A percentile compares a stretch with the other conserved stretches of the same genome.
Conservation (phyloP, 2,797 vertebrate genomes). For the Myotis daubentonii region DNA sequence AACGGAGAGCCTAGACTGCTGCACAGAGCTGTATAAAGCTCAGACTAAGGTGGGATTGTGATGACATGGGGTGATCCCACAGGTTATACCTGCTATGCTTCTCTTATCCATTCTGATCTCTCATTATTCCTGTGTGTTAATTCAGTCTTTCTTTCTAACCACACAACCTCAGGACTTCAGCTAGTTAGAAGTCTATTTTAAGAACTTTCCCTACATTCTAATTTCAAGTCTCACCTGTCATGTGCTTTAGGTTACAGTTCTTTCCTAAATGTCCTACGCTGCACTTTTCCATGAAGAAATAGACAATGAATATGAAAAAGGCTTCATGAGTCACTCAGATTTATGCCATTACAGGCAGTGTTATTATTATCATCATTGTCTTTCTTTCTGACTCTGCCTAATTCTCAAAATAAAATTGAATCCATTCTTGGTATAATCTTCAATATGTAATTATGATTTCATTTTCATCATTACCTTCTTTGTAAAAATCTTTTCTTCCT, state of each 20-base stretch:
- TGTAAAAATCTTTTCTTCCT: not conserved
- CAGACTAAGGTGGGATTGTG: not conserved
- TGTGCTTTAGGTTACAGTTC: not conserved
- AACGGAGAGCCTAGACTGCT: not conserved
- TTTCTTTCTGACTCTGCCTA: not conserved
- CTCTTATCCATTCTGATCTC: not conserved
- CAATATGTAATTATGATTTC: conserved; percentile 1
- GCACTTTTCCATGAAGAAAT: not conserved
- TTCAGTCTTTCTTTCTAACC: not conserved
- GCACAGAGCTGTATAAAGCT: not conserved
- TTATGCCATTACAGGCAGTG: not conserved
- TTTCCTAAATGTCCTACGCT: not conserved
- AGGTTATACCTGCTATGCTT: not conserved
- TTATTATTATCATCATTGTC: not conserved
- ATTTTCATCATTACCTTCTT: not conserved
- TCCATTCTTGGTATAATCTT: not conserved
- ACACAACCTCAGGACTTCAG: not conserved
- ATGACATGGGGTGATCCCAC: not conserved
- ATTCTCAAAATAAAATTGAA: conserved; percentile 30
- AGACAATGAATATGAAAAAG: not conserved
- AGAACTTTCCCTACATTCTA: not conserved
- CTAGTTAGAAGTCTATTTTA: not conserved
- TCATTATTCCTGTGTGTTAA: not conserved
- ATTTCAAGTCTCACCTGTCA: not conserved
- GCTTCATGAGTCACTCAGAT: not conserved